phyloP scores from a whole-genome alignment of 2,113 vertebrate species.

The Petroica traversi region DNA sequence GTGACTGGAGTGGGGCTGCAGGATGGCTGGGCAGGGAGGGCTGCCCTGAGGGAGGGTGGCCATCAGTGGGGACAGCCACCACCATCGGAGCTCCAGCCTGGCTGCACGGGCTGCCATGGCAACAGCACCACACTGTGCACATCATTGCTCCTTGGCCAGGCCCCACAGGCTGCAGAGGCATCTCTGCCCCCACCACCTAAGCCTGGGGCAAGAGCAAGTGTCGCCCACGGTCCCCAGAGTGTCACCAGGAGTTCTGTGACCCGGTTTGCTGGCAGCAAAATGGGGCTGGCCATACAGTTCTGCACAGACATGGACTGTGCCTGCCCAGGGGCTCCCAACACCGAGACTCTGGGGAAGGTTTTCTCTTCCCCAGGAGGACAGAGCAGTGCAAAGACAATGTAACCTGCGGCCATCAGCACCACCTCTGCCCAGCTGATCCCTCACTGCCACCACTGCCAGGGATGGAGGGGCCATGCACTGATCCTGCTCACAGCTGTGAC shows the following conservation, averaged over 20 bases:
- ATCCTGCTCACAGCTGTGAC: accelerated
- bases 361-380: accelerated
- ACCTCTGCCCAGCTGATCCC: neutral
- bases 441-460: neutral
- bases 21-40: neutral
- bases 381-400: neutral
- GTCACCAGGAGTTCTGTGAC: neutral
- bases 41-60: neutral
- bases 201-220: accelerated
- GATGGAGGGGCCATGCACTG: neutral
- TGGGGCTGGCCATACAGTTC: neutral
- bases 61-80: neutral
- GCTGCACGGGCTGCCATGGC: neutral
- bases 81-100: accelerated
- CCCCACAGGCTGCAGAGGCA: neutral
- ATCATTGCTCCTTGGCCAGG: neutral
- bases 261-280: neutral
- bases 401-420: accelerated
- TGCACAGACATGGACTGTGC: neutral
- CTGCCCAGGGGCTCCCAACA: neutral
- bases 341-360: accelerated
- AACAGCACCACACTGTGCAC: neutral
- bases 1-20: neutral
- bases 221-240: accelerated
- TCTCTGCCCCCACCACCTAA: neutral